Evolutionary conservation across 2,113 vertebrate genomes (phyloP).

Genomic region (Pseudolaguvia tuberculata): DNA sequence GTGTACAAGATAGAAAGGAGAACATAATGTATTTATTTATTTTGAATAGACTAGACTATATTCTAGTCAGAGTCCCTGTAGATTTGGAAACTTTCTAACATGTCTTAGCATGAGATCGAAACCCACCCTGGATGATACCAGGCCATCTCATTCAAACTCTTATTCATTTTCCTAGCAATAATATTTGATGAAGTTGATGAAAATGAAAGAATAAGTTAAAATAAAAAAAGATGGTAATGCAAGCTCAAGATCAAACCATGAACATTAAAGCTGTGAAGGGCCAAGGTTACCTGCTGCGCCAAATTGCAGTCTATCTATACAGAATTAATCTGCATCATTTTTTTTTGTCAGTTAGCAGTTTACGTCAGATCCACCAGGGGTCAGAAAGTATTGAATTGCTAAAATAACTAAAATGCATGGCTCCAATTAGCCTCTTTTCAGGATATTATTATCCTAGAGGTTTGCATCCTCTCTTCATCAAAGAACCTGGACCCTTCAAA

Average conservation of each 20-base stretch:
- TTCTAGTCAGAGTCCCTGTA: background rate
- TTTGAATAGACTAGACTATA: background rate
- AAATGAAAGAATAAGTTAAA: background rate
- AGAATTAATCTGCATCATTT: background rate
- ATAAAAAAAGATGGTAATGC: background rate
- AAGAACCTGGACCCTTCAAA: background rate
- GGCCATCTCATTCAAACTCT: background rate
- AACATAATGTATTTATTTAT: background rate
- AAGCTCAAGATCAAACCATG: constrained; percentile 6
- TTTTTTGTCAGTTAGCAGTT: background rate
- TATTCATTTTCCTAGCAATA: background rate
- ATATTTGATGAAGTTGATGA: background rate
- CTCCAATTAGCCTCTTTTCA: constrained; percentile 25
- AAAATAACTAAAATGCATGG: constrained; percentile 9
- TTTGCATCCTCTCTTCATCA: constrained; percentile 2
- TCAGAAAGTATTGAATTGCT: constrained; percentile 12
- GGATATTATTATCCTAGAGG: constrained; percentile 12
- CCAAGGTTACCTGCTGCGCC: constrained; percentile 8
- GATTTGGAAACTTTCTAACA: background rate
- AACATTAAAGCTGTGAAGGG: background rate
- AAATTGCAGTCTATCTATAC: background rate
- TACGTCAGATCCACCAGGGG: constrained; percentile 2
- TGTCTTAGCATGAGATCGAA: background rate
- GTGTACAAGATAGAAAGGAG: background rate
- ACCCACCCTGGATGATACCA: background rate